These are phyloP conservation scores for Pristionchus arcanus DNA, from an alignment of 2,888 invertebrate genomes.

Conservation along the genomic window DNA sequence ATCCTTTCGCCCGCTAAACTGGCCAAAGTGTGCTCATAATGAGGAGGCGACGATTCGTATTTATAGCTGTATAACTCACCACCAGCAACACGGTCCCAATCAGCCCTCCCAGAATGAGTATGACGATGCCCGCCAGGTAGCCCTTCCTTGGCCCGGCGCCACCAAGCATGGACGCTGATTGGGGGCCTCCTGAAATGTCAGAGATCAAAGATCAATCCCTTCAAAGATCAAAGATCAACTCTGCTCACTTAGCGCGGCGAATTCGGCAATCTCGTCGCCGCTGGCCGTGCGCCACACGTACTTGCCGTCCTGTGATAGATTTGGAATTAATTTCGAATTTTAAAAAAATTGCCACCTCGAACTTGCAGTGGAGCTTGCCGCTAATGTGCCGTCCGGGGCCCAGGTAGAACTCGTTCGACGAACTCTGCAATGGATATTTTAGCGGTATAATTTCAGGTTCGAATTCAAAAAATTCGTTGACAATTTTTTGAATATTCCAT, in stretches of 20 bases:
- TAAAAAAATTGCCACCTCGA: not conserved
- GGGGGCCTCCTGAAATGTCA: not conserved
- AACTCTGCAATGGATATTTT: not conserved
- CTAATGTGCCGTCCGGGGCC: not conserved
- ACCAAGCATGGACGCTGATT: not conserved
- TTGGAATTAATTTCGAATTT: not conserved
- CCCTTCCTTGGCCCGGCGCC: not conserved
- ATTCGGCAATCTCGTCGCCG: not conserved
- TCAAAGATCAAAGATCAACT: not conserved
- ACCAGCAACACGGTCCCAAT: not conserved
- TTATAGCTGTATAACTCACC: not conserved
- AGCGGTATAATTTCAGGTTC: not conserved
- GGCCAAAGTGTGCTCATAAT: too few species aligned
- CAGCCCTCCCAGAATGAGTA: not conserved
- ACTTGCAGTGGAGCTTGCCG: not conserved
- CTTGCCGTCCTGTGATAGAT: not conserved
- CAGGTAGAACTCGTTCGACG: not conserved
- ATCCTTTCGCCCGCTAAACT: too few species aligned
- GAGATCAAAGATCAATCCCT: not conserved
- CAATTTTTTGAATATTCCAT: not conserved
- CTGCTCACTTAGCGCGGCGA: not conserved
- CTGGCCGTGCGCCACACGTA: slow-evolving; percentile 8
- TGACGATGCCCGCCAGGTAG: not conserved
- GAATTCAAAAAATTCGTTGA: too few species aligned
- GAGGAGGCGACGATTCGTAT: not conserved